Conservation (phyloP, 1,140 invertebrate genomes). For the Monomorium pharaonis region DNA sequence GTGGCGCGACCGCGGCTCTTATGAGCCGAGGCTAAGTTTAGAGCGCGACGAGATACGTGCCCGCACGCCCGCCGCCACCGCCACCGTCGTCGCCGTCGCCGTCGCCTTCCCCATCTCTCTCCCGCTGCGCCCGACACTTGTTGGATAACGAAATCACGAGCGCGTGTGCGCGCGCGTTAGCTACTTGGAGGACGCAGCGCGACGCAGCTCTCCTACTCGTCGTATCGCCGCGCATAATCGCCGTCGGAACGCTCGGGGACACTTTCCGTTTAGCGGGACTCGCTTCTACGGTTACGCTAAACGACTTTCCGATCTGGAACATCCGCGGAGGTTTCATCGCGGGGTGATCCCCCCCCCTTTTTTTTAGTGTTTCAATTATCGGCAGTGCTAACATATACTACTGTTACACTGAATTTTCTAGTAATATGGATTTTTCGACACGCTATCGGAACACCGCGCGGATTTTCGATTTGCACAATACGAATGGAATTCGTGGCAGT, state of each 20-base stretch:
- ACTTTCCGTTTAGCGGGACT: neutral
- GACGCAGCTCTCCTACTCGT: slow-evolving; percentile 17
- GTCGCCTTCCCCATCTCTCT: slow-evolving; percentile 49
- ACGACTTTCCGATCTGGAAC: neutral
- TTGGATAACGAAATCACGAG: slow-evolving; percentile 74
- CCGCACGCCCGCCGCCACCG: neutral
- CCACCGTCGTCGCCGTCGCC: slow-evolving; percentile 2
- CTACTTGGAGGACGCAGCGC: slow-evolving; percentile 25
- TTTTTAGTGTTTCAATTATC: neutral
- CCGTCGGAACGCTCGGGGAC: neutral
- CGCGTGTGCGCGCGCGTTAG: neutral
- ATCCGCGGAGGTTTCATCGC: too few species aligned
- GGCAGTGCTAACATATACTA: neutral
- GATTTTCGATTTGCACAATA: neutral
- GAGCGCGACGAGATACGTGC: slow-evolving; percentile 66
- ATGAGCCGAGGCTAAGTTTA: slow-evolving; percentile 78
- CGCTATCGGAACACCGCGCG: neutral
- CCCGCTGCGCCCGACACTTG: slow-evolving; percentile 69
- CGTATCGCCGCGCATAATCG: slow-evolving; percentile 13
- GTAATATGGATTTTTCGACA: neutral
- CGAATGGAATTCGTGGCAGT: neutral
- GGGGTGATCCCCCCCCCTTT: too few species aligned
- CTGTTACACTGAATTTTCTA: neutral
- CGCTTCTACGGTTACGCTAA: neutral
- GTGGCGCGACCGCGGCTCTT: slow-evolving; percentile 67